Percentiles rank a stretch among this genome's conserved stretches.
These are phyloP conservation scores for Solea solea DNA, from an alignment of 2,113 vertebrate genomes.

Conservation along the genomic window DNA sequence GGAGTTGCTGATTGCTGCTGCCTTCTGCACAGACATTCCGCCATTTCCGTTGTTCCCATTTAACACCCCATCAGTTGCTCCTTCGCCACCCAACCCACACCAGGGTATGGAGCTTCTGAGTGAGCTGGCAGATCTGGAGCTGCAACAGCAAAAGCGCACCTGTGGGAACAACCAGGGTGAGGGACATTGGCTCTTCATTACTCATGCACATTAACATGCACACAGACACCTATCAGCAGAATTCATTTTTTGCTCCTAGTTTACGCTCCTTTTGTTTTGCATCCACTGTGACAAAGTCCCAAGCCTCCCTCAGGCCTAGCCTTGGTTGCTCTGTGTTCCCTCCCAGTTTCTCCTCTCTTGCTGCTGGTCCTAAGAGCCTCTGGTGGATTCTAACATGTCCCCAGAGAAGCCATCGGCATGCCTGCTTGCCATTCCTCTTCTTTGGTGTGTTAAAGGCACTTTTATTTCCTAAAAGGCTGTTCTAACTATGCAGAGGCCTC, in stretches of 20 bases:
- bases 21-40: constrained; percentile 86
- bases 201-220: constrained; percentile 28
- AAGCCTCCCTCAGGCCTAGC: constrained; percentile 55
- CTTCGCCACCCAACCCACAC: constrained; percentile 79
- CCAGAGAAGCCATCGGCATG: constrained; percentile 55
- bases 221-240: constrained; percentile 24
- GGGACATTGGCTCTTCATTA: constrained; percentile 41
- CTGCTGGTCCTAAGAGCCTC: constrained; percentile 60
- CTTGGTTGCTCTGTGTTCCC: constrained; percentile 47
- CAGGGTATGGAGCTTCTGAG: constrained; percentile 94
- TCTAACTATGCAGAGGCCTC: constrained; percentile 63
- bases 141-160: constrained; percentile 77
- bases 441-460: constrained; percentile 68
- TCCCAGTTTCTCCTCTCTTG: constrained; percentile 53
- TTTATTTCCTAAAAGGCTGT: constrained; percentile 71
- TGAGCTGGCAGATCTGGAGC: constrained; percentile 92
- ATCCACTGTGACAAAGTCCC: constrained; percentile 57
- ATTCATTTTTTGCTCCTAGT: constrained; percentile 25
- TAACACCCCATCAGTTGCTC: constrained; percentile 50
- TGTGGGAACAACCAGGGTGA: constrained; percentile 81
- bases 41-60: constrained; percentile 67
- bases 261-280: constrained; percentile 29
- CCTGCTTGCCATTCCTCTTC: constrained; percentile 50
- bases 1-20: constrained; percentile 91
- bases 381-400: constrained; percentile 67